Evolutionary conservation across 1,140 invertebrate species (phyloP), one percentile per base, ranked within the genome.

Genomic region (Pomacea maculata): DNA sequence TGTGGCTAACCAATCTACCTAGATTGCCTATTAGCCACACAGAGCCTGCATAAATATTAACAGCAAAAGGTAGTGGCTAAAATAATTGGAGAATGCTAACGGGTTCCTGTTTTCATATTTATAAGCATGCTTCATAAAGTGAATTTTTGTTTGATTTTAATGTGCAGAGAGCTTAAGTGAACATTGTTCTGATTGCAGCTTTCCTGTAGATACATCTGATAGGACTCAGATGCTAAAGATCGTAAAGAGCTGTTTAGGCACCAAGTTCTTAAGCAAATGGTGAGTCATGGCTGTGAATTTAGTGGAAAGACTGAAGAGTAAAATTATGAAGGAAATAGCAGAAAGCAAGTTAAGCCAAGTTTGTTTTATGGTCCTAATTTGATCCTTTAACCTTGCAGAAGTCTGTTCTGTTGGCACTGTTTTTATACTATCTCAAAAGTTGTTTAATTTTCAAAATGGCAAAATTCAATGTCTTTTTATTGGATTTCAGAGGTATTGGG

Each of bases 261-360:
- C 99, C 0, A 99, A 99, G 92, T 98, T 99, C 89, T 95, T 99
- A 87, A 95, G 96, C 52, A 96, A 96, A 86, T 99, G 98, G 97
- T 91, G 82, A 81, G 85, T 82, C 63, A 29, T 75, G 14, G 29
- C 61, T 75, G 29, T 63, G 64, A 25, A 19, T 45, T 71, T 7
- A 45, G 17, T 25, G 21, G 14, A 17, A 11, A 71, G 34, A 45
- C 6, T 75, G 45, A 15, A 25, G 25, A 45, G n/a, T 7, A 19
- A 34, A 25, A 21, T 17, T 71, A 7, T 71, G 70, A 21, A 4
- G 19, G 70, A 25, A 71, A 71, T 15, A 21, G 29, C 70, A 29
- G 70, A 71, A 71, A 15, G 17, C 17, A 17, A 67, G n/a, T 17
- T 25, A 67, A 19, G 64, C n/a, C 64, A 25, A 19, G 6, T 6